phyloP scores from a whole-genome alignment of 2,797 vertebrate genomes.

The Brachyrhaphis roseni region DNA sequence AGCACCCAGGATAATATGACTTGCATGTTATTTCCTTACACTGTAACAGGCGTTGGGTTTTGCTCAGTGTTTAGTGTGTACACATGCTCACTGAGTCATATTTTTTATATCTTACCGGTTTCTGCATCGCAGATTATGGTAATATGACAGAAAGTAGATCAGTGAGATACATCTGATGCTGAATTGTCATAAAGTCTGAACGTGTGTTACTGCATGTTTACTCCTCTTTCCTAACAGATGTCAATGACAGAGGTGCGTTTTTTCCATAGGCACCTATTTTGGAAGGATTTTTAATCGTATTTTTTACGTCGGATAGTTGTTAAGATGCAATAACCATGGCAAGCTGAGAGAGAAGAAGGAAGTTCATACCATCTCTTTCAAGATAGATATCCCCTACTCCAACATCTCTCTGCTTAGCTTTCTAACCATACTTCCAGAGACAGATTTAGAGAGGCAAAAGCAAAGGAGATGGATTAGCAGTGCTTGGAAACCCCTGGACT shows the following conservation, averaged over 20 bases:
- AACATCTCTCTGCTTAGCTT: background rate
- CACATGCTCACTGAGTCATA: background rate
- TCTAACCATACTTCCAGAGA: background rate
- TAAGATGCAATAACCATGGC: background rate
- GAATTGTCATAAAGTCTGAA: background rate
- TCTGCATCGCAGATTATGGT: background rate
- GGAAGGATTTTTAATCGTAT: background rate
- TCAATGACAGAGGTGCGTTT: background rate
- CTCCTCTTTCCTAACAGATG: background rate
- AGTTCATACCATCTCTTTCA: background rate
- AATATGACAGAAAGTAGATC: background rate
- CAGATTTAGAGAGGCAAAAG: background rate
- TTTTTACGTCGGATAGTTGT: background rate
- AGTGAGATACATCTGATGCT: background rate
- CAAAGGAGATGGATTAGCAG: background rate
- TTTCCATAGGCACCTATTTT: background rate
- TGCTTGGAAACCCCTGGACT: background rate
- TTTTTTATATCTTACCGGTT: background rate
- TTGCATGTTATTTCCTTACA: slow-evolving; percentile 48
- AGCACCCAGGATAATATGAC: slow-evolving; percentile 43
- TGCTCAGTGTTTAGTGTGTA: background rate
- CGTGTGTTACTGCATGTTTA: background rate
- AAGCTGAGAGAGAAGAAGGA: background rate
- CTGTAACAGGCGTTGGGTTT: slow-evolving; percentile 6
- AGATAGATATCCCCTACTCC: background rate